Conservation (phyloP, 2,113 vertebrate genomes). For the Pheucticus melanocephalus region DNA sequence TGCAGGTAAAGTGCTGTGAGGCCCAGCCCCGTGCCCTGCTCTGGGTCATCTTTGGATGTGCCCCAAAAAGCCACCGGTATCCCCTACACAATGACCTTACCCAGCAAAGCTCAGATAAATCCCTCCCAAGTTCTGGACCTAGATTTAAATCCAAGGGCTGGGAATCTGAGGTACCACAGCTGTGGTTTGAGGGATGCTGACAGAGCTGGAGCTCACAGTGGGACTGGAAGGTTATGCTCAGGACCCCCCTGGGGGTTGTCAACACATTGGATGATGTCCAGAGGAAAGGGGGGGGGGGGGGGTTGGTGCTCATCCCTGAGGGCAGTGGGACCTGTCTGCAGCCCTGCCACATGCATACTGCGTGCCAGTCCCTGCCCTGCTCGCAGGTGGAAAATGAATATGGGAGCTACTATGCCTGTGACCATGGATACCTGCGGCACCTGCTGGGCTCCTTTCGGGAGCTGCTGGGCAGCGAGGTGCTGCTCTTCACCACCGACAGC, state of each 20-base stretch:
- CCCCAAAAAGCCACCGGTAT: not conserved
- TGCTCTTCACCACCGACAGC: constrained; percentile 93
- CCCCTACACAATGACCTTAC: not conserved
- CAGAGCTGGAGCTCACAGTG: not conserved
- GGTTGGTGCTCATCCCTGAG: not conserved
- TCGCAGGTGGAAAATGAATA: constrained; percentile 94
- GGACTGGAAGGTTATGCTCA: not conserved
- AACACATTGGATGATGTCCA: not conserved
- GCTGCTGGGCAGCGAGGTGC: constrained; percentile 80
- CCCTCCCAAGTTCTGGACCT: not conserved
- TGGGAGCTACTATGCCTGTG: constrained; percentile 89
- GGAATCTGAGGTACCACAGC: not conserved
- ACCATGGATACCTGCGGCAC: constrained; percentile 85
- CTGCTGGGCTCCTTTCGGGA: constrained; percentile 80
- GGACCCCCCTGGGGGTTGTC: not conserved
- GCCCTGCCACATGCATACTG: not conserved
- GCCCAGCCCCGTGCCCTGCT: not conserved
- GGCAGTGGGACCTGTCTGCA: not conserved
- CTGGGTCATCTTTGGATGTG: not conserved
- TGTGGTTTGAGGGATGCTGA: not conserved
- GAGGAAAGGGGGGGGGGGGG: not conserved
- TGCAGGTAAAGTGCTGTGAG: constrained; percentile 79
- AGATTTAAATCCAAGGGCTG: not conserved
- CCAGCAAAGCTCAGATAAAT: not conserved
- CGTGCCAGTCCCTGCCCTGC: not conserved